A percentile compares a stretch with the other conserved stretches of the same genome.
Conservation (phyloP, 2,888 invertebrate genomes). For the Balanococcus diminutus region DNA sequence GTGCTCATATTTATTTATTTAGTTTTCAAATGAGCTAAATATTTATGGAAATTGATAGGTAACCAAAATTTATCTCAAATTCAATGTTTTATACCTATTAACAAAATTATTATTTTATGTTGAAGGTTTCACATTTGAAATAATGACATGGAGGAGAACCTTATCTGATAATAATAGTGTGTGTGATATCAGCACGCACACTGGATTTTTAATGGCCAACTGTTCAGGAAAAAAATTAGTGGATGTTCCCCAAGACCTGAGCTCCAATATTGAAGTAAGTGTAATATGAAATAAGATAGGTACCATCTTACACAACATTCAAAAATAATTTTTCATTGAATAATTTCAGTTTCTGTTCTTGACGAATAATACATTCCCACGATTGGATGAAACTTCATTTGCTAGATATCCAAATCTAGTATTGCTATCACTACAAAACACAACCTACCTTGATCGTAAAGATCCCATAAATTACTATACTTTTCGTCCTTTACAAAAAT, state of each 20-base stretch:
- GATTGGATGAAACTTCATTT: background rate
- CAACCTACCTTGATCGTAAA: background rate
- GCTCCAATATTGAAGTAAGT: background rate
- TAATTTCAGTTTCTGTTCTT: background rate
- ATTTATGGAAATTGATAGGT: too few species aligned
- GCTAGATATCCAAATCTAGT: background rate
- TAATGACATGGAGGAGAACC: background rate
- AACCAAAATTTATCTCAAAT: too few species aligned
- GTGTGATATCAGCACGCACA: background rate
- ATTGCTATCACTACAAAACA: background rate
- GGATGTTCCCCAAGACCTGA: background rate
- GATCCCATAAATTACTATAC: conserved; percentile 24
- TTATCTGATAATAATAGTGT: background rate
- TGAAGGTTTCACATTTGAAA: background rate
- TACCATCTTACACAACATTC: background rate
- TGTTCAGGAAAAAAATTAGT: background rate
- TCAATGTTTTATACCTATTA: too few species aligned
- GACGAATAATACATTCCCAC: background rate
- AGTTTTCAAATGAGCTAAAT: too few species aligned
- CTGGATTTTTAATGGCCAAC: background rate
- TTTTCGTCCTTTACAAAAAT: background rate
- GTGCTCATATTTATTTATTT: too few species aligned
- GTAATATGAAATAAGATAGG: background rate
- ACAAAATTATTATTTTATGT: background rate
- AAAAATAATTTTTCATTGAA: background rate